Base-by-base conservation (phyloP, 2,113 vertebrate genomes). In the Nettapus auritus region DNA sequence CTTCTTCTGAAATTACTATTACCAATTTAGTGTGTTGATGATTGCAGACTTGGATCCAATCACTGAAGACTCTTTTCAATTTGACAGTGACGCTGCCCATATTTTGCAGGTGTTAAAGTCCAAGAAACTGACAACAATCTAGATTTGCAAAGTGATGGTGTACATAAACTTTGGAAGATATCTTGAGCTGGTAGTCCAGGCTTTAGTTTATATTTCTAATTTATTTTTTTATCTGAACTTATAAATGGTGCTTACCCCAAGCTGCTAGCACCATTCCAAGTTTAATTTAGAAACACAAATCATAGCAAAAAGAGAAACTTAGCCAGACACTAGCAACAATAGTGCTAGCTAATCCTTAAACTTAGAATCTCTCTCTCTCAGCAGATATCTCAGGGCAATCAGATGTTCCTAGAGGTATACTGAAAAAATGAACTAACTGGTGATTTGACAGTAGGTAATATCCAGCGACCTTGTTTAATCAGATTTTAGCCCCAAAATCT, bases 241-340 rank as follows among this genome's bases (percentile, higher is more conserved):
- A n/a, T 38, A 88, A 88, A 8, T 79, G 31, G 17, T 87, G 50
- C 25, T 94, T 92, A 87, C 82, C 78, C 44, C 73, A 91, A 82
- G 88, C 53, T 91, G 50, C 71, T 80, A 93, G 22, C 83, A 85
- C 66, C 46, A 82, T 52, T 79, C 25, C 53, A 92, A 82, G 93
- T 89, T 94, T 93, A 82, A 96, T 95, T 96, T 95, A 76, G 84
- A 90, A 93, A 63, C 40, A 84, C 62, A 91, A 86, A 82, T 94
- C 83, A 82, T 57, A 77, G 44, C 40, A 93, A 62, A 92, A 90
- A 89, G 75, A 53, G 31, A 95, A 93, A 92, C 36, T 90, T 83
- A 59, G 62, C 73, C 86, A 94, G 62, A 82, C 71, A 84, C 25
- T 50, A 82, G 34, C 38, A 90, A 68, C 59, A 96, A 68, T 66